Percentiles rank a stretch among this genome's conserved stretches.
Conservation (phyloP, 1,140 invertebrate genomes). For the Lerema accius region DNA sequence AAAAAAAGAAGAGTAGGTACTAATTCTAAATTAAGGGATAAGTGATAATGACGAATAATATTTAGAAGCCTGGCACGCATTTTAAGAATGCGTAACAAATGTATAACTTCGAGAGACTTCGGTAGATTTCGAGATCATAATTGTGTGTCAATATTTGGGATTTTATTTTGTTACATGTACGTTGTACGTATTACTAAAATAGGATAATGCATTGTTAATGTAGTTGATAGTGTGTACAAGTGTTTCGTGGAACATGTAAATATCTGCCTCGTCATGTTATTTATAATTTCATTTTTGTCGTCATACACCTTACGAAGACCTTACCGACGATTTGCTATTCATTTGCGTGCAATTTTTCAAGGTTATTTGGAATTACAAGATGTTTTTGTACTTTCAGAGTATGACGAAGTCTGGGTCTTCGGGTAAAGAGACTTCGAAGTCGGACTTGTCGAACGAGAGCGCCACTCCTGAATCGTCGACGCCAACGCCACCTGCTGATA, state of each 20-base stretch:
- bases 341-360: background rate
- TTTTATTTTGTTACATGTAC: conserved; percentile 8
- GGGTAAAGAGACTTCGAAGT: conserved; percentile 44
- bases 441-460: conserved; percentile 38
- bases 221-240: background rate
- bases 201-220: background rate
- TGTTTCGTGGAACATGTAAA: background rate
- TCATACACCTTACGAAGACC: too few relatives aligned
- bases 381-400: conserved; percentile 64
- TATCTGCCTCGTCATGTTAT: background rate
- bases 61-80: too few relatives aligned
- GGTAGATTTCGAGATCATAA: too few relatives aligned
- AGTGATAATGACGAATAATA: too few relatives aligned
- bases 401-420: conserved; percentile 61
- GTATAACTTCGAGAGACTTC: too few relatives aligned
- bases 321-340: background rate
- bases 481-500: conserved; percentile 43
- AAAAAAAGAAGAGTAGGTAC: too few relatives aligned
- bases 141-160: too few relatives aligned
- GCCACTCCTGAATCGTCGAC: conserved; percentile 32
- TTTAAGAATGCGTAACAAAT: too few relatives aligned
- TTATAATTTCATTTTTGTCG: background rate
- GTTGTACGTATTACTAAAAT: background rate
- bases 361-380: background rate
- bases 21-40: too few relatives aligned